Evolutionary conservation across 2,797 vertebrate genomes (phyloP).

Genomic region (Gymnoscopelus microlampas): DNA sequence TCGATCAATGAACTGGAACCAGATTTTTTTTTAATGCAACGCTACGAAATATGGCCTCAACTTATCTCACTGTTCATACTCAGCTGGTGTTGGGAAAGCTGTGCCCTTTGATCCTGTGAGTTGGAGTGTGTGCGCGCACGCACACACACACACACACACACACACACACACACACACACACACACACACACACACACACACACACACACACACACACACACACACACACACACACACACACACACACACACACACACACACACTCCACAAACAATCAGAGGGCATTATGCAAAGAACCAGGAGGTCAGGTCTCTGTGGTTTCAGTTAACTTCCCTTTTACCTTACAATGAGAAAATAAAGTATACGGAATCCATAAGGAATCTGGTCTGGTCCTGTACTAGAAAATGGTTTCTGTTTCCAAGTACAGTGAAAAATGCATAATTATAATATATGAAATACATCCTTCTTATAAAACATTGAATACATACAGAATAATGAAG

Average conservation of each 20-base stretch:
- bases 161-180: conserved; percentile 7
- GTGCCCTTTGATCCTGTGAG: conserved; percentile 58
- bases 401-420: too few relatives aligned
- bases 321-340: not conserved
- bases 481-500: too few relatives aligned
- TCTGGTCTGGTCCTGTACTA: too few relatives aligned
- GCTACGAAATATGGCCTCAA: conserved; percentile 12
- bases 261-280: not conserved
- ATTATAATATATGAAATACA: too few relatives aligned
- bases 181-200: conserved; percentile 2
- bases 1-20: not conserved
- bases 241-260: not conserved
- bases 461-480: too few relatives aligned
- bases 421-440: too few relatives aligned
- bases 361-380: not conserved
- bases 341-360: not conserved
- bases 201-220: conserved; percentile 4
- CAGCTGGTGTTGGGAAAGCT: conserved; percentile 40
- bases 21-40: too few relatives aligned
- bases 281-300: too few relatives aligned
- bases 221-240: not conserved
- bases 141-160: conserved; percentile 1
- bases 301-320: not conserved
- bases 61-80: conserved; percentile 30
- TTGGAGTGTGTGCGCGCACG: conserved; percentile 18